Evolutionary conservation across 2,113 vertebrate species (phyloP), one percentile per base, ranked within the genome.

Genomic region (Mola mola): DNA sequence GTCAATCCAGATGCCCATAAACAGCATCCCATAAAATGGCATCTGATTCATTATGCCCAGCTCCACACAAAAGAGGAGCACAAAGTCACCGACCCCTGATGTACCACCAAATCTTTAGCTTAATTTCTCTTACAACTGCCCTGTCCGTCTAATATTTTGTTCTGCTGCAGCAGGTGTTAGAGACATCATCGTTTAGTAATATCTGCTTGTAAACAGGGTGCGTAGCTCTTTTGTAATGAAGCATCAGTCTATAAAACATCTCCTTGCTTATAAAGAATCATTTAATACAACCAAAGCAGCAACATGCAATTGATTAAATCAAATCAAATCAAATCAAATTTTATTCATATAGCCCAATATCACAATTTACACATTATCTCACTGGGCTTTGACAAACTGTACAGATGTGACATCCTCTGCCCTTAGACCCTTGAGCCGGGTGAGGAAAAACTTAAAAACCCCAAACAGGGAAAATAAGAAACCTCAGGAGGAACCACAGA

Each of bases 41-140:
- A 72, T 87, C 77, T 66, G 64, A 82, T 82, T 88, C 83, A 86
- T 89, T 86, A 75, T 58, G 66, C 53, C 24, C 37, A 13, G 21
- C 34, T 16, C 58, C 70, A 64, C 66, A 69, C 44, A 26, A 40
- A 8, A 34, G 22, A 19, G 53, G 40, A 61, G 34, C 28, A 12
- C 37, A 19, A 11, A n/a, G n/a, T 40, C 44, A 56, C 51, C 62
- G 55, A 41, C 34, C 21, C 43, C 12, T 67, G 66, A 63, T 75
- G 15, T 15, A 8, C 8, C 50, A 48, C 64, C 60, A 70, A 65
- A 29, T 36, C 26, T 38, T 12, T 8, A 42, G 64, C 52, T 75
- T 50, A 29, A 75, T 71, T 76, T 75, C 36, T 63, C 15, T 63
- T 10, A 19, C 28, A 57, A 9, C 19, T 12, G 5, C 15, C 36